Conservation (phyloP, 2,797 vertebrate genomes). For the Cyclura pinguis region DNA sequence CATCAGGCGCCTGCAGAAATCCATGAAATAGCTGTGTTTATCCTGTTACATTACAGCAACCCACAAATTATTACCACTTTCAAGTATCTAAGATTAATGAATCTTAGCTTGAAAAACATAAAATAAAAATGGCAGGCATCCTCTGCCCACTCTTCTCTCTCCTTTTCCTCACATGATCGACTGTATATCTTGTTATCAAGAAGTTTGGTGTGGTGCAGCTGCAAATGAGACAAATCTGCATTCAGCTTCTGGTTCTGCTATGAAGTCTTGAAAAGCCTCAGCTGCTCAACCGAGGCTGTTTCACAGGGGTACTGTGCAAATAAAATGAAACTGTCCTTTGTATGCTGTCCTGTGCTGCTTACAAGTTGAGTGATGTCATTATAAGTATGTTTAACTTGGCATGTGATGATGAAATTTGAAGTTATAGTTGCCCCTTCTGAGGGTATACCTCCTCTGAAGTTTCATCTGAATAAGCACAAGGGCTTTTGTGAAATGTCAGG, state of each 20-base stretch:
- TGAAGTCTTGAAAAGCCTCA: too few relatives aligned
- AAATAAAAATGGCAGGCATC: neutral
- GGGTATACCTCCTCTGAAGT: too few relatives aligned
- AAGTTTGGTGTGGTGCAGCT: neutral
- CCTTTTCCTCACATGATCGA: neutral
- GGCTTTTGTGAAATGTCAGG: neutral
- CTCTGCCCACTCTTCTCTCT: neutral
- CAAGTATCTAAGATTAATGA: neutral
- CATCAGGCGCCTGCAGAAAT: constrained; percentile 32
- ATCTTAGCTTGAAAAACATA: constrained; percentile 1
- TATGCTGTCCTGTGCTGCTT: neutral
- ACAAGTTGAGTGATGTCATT: too few relatives aligned
- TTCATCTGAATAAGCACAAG: too few relatives aligned
- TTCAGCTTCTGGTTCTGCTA: too few relatives aligned
- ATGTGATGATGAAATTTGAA: neutral
- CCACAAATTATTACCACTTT: constrained; percentile 21
- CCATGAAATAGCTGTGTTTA: constrained; percentile 45
- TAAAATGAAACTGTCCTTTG: too few relatives aligned
- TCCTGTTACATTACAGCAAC: constrained; percentile 45
- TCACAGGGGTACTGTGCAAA: neutral
- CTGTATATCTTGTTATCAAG: neutral
- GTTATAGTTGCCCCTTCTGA: neutral
- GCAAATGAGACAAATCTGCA: neutral
- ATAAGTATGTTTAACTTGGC: neutral
- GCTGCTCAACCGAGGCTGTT: neutral